Evolutionary conservation across 2,888 invertebrate species (phyloP).

Genomic region (Stenichneumon culpator): DNA sequence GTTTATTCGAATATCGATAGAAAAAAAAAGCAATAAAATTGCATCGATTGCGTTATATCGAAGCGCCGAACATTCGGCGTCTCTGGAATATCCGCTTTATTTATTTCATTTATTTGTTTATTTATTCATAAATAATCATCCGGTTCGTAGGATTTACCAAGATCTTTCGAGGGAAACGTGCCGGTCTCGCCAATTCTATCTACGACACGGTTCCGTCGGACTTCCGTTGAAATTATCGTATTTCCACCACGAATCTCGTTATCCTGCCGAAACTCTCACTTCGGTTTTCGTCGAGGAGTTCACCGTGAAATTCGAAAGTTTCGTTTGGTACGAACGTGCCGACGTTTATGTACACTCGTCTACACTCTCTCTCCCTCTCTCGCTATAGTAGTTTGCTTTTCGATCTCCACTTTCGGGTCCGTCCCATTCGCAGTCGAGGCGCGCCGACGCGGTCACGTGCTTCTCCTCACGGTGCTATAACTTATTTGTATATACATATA

Average conservation of each 20-base stretch:
- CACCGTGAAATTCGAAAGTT: constrained; percentile 21
- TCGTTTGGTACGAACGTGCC: constrained; percentile 18
- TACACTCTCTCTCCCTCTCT: neutral
- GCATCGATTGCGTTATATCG: neutral
- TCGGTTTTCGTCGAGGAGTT: constrained; percentile 17
- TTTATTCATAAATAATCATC: constrained; percentile 9
- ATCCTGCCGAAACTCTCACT: constrained; percentile 25
- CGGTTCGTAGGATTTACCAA: constrained; percentile 1
- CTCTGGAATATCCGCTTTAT: neutral
- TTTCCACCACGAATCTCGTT: constrained; percentile 43
- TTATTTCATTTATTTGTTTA: constrained; percentile 1
- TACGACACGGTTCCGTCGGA: constrained; percentile 53
- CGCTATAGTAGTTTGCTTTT: constrained; percentile 32
- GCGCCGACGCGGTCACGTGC: constrained; percentile 61
- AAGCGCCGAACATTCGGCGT: neutral
- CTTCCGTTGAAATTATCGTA: constrained; percentile 48
- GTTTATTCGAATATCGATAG: neutral
- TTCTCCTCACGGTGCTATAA: constrained; percentile 12
- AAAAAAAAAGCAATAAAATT: neutral
- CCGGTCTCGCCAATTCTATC: constrained; percentile 60
- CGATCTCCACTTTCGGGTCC: constrained; percentile 55
- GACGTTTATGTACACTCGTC: constrained; percentile 51
- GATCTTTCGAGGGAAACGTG: constrained; percentile 47
- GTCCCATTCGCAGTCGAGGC: constrained; percentile 67
- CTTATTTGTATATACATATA: constrained; percentile 27